These are phyloP conservation scores for Archegozetes longisetosus DNA, from an alignment of 1,140 invertebrate species.

Conservation along the genomic window DNA sequence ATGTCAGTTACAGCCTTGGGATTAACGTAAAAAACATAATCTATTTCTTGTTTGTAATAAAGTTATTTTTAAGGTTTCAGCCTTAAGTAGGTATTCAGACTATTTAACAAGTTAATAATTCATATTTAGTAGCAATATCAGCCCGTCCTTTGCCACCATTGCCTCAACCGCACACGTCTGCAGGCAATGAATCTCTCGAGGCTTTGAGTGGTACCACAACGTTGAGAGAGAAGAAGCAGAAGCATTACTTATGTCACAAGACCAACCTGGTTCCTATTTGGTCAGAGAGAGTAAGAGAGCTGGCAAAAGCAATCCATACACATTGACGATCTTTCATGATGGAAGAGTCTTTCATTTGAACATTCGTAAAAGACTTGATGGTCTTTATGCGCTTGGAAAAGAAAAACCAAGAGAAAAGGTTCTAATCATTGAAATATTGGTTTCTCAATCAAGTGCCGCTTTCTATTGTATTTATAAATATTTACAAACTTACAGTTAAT, in stretches of 20 bases:
- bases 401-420: constrained; percentile 26
- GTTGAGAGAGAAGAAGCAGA: constrained; percentile 24
- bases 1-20: not conserved
- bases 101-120: not conserved
- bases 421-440: constrained; percentile 3
- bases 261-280: constrained; percentile 21
- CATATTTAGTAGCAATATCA: not conserved
- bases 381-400: constrained; percentile 23
- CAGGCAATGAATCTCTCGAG: constrained; percentile 7
- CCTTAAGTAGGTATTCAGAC: not conserved
- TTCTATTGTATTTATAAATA: not conserved
- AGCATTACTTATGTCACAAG: constrained; percentile 14
- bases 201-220: constrained; percentile 23
- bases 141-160: constrained; percentile 10
- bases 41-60: not conserved
- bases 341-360: constrained; percentile 24
- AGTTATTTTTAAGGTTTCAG: not conserved
- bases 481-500: not conserved
- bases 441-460: too few species aligned
- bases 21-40: not conserved
- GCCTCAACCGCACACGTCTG: constrained; percentile 6
- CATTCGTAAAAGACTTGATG: constrained; percentile 21
- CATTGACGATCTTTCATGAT: constrained; percentile 22
- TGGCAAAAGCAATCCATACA: constrained; percentile 23
- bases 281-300: constrained; percentile 23